These are phyloP conservation scores for Malurus melanocephalus DNA, from an alignment of 2,113 vertebrate genomes.

Conservation along the genomic window DNA sequence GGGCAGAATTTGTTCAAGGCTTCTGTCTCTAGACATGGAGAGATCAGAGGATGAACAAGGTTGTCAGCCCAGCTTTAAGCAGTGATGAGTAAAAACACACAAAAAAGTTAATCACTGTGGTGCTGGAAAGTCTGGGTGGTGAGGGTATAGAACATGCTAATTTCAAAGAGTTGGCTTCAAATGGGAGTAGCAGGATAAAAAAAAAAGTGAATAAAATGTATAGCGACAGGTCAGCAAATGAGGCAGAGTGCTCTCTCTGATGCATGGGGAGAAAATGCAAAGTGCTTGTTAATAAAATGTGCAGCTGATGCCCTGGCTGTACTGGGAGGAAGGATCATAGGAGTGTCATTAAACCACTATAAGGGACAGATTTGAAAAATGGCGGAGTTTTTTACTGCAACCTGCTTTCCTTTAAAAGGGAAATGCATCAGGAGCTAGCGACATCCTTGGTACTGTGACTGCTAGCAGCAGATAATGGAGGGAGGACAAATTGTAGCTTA, in stretches of 20 bases:
- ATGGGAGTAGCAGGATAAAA: not conserved
- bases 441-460: not conserved
- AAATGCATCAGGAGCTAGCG: not conserved
- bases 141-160: not conserved
- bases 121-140: not conserved
- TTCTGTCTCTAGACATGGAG: not conserved
- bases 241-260: not conserved
- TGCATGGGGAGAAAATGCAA: not conserved
- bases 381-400: not conserved
- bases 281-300: not conserved
- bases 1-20: fast-evolving
- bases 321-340: not conserved
- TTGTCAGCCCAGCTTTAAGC: not conserved
- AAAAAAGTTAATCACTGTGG: not conserved
- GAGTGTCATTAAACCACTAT: not conserved
- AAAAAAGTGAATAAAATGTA: not conserved
- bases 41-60: not conserved
- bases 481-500: not conserved
- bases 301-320: not conserved
- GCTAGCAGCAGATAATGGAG: not conserved
- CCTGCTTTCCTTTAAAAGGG: not conserved
- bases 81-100: not conserved
- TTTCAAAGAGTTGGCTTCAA: not conserved
- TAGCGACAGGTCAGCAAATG: not conserved
- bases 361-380: not conserved